Evolutionary conservation across 2,113 vertebrate genomes (phyloP).

Genomic region (Candoia aspera): DNA sequence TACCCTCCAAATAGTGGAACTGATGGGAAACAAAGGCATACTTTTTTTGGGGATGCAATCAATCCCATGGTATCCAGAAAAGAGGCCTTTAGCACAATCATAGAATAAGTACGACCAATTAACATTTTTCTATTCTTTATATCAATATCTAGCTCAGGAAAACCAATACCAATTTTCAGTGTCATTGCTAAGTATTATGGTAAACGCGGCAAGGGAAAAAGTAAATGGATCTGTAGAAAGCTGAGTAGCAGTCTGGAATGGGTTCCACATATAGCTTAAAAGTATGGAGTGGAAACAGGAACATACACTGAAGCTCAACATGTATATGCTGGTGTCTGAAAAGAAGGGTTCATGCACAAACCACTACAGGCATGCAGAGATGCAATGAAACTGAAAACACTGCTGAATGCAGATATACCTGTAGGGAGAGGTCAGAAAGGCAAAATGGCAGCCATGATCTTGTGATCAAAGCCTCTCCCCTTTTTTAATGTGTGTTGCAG

Average conservation of each 20-base stretch:
- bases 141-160: neutral
- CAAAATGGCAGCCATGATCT: neutral
- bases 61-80: neutral
- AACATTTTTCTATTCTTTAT: neutral
- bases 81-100: neutral
- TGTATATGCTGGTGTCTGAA: neutral
- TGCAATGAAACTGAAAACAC: neutral
- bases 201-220: neutral
- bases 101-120: neutral
- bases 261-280: neutral
- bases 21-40: neutral
- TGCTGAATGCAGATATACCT: neutral
- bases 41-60: neutral
- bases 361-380: neutral
- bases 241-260: neutral
- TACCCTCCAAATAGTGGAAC: neutral
- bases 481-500: neutral
- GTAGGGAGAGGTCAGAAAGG: neutral
- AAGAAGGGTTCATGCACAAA: neutral
- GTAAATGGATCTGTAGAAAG: neutral
- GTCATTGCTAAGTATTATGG: neutral
- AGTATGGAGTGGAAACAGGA: neutral
- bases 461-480: neutral
- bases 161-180: neutral
- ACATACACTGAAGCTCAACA: neutral